Evolutionary conservation across 2,888 invertebrate genomes (phyloP), one percentile per base, ranked within the genome.

Genomic region (Dastarcus helophoroides): DNA sequence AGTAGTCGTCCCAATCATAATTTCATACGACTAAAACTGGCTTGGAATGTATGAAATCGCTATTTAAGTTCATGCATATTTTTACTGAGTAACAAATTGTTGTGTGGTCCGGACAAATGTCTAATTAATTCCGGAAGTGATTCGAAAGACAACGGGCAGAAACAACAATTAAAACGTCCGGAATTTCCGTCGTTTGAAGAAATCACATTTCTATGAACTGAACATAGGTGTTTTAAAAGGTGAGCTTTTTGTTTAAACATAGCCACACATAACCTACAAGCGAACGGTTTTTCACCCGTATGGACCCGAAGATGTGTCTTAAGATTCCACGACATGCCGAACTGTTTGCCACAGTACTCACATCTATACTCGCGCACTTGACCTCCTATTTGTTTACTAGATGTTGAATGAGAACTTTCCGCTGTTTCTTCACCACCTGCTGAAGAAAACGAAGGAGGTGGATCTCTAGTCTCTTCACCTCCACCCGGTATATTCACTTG

Each of bases 171-270:
- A 54, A 84, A 86, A 35, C 79, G 70, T 22, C 73, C 74, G 14
- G 76, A 78, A 44, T 74, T 76, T 38, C 76, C 76, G 52, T 84
- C 83, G 42, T 80, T 79, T 22, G 82, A 81, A 23, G 84, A 83
- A 60, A 86, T 86, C 38, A 86, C 83, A 58, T 84, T 84, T 44
- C 86, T 73, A 68, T 88, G 86, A 38, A 88, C 86, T 40, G 86
- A 86, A 62, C 86, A 86, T 53, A 88, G 69, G 54, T 88, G 86
- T 65, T 86, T 88, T 36, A 88, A 62, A 46, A 88, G 67, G 57
- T 88, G 86, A 4, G 86, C 86, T 58, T 88, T 88, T 53, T 88
- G 86, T 62, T 88, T 88, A 61, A 88, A 88, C 86, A 86, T 88
- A 32, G 86, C 86, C 35, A 86, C 84, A 54, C 86, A 88, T 26